phyloP scores from a whole-genome alignment of 2,888 invertebrate species.

The Drosophila paranaensis region DNA sequence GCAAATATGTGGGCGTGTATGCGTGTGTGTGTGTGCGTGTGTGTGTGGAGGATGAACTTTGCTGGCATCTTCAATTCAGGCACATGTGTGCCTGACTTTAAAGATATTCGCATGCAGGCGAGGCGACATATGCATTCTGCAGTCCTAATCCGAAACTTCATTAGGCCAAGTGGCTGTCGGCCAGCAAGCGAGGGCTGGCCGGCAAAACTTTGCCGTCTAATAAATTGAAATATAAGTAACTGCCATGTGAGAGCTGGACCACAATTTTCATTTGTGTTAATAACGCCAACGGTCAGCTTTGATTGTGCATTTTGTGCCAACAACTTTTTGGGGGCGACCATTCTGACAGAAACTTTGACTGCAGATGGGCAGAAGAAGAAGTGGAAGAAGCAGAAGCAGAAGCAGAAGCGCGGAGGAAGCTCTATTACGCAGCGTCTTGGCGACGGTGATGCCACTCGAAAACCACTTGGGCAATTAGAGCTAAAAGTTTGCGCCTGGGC shows the following conservation, averaged over 20 bases:
- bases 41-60: conserved; percentile 9
- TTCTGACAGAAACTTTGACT: conserved; percentile 34
- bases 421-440: conserved; percentile 65
- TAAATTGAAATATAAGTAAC: conserved; percentile 67
- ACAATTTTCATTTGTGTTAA: conserved; percentile 62
- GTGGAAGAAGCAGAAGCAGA: too few relatives aligned
- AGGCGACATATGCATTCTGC: conserved; percentile 19
- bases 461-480: conserved; percentile 77
- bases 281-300: conserved; percentile 70
- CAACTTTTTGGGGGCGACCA: conserved; percentile 27
- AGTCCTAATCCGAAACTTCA: conserved; percentile 61
- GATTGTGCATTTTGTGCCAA: conserved; percentile 66
- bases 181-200: background rate
- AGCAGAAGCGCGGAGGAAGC: conserved; percentile 21
- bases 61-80: conserved; percentile 11
- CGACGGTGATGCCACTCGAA: conserved; percentile 62
- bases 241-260: conserved; percentile 41
- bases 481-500: conserved; percentile 62
- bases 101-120: conserved; percentile 16
- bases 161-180: conserved; percentile 60
- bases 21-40: background rate
- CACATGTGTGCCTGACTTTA: conserved; percentile 30
- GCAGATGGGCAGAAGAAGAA: conserved; percentile 5
- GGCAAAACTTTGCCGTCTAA: conserved; percentile 54
- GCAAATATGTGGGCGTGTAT: conserved; percentile 4